Base-by-base conservation (phyloP, 2,888 invertebrate species). In the Hanleya hanleyi region DNA sequence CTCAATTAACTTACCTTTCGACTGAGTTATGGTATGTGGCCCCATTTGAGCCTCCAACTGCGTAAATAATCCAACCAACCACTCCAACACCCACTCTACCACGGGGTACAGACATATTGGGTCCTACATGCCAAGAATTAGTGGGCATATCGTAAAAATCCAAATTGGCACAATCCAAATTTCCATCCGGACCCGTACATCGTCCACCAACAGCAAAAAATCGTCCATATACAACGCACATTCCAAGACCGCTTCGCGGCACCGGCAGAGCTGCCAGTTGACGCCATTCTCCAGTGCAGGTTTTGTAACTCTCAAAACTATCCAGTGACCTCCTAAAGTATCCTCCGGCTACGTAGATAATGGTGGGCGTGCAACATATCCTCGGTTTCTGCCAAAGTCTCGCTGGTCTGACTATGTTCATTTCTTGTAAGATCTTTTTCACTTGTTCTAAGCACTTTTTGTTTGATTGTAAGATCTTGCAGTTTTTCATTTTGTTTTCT, bases 131-230 rank as follows among this genome's bases (percentile, higher is more conserved):
- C 97, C 97, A 97, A 81, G 93, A 93, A 87, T 96, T 96, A 18
- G 93, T 93, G 26, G 94, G 92, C 0, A 96, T 96, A 91, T 96
- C 96, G 90, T 96, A 97, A 74, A 92, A 92, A 89, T 96, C 96
- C 35, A 96, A 96, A 75, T 86, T 84, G 79, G 86, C 84, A 3
- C 89, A 88, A 79, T 91, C 91, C 62, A 86, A 85, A 65, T 95
- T 95, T 15, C 95, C 96, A 22, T 86, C 85, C 32, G 78, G 95
- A 35, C 95, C 94, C 86, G 96, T 97, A 89, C 96, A 96, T 80
- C 97, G 92, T 0, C 97, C 97, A 22, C 97, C 97, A 29, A 97
- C 96, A 4, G 96, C 96, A 91, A 96, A 97, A 90, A 97, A 95
- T 86, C 95, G 92, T 32, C 96, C 88, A 22, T 87, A 84, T 12